These are phyloP conservation scores for Shinisaurus crocodilurus DNA, from an alignment of 2,113 vertebrate species.

Conservation along the genomic window DNA sequence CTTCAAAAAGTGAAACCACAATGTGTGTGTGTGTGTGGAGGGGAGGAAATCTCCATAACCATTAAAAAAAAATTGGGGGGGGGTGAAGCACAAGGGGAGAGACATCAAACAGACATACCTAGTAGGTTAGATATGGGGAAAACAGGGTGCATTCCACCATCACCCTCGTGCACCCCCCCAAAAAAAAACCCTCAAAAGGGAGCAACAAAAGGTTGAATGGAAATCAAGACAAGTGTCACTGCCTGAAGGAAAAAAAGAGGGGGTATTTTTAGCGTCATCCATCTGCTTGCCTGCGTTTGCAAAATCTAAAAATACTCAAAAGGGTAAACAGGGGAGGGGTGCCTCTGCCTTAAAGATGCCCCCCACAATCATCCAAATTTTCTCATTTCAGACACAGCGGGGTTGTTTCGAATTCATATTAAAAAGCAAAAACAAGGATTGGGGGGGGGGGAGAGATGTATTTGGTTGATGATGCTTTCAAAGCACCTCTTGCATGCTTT, in stretches of 20 bases:
- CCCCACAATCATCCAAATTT: background rate
- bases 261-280: constrained; percentile 18
- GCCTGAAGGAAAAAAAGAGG: background rate
- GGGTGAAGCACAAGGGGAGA: background rate
- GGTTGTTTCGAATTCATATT: too few relatives aligned
- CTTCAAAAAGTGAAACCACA: background rate
- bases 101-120: background rate
- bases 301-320: constrained; percentile 34
- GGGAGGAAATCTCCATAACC: background rate
- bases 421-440: background rate
- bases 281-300: constrained; percentile 6
- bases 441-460: rapidly evolving
- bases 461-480: rapidly evolving
- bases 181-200: background rate
- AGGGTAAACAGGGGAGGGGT: background rate
- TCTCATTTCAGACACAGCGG: background rate
- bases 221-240: too few relatives aligned
- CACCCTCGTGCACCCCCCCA: rapidly evolving
- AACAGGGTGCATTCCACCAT: background rate
- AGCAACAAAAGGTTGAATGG: too few relatives aligned
- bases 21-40: background rate
- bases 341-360: background rate
- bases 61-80: too few relatives aligned
- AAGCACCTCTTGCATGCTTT: background rate
- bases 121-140: too few relatives aligned